phyloP scores from a whole-genome alignment of 2,797 vertebrate species.

The Enteromius unitaeniatus region DNA sequence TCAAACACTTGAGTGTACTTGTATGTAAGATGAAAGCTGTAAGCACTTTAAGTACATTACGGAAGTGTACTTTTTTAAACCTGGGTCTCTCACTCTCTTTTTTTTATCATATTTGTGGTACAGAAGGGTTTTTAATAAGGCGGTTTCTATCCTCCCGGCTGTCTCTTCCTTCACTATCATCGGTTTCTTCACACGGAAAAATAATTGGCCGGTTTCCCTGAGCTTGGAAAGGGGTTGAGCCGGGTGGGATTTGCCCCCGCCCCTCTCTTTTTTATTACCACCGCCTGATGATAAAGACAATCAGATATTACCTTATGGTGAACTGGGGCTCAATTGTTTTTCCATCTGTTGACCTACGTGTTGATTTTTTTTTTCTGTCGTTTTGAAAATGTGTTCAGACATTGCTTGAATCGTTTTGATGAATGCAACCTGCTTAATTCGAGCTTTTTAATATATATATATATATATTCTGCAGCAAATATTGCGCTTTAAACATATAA shows the following conservation, averaged over 20 bases:
- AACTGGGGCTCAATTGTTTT: constrained; percentile 55
- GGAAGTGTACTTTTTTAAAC: not conserved
- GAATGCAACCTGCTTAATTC: not conserved
- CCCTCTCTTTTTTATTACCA: constrained; percentile 56
- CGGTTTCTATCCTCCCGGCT: constrained; percentile 72
- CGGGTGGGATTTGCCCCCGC: constrained; percentile 61
- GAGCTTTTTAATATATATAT: not conserved
- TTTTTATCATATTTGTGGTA: constrained; percentile 25
- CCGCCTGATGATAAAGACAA: constrained; percentile 58
- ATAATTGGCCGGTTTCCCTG: constrained; percentile 75
- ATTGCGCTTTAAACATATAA: not conserved
- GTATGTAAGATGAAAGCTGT: not conserved
- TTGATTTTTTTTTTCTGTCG: constrained; percentile 1
- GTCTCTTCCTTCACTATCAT: constrained; percentile 79
- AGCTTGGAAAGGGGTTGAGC: constrained; percentile 63
- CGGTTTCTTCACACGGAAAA: constrained; percentile 77
- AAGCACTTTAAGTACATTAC: not conserved
- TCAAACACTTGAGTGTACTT: not conserved
- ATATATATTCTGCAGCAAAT: not conserved
- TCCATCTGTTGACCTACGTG: constrained; percentile 51
- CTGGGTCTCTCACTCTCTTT: not conserved
- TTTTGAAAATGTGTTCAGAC: constrained; percentile 1
- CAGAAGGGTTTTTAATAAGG: constrained; percentile 75
- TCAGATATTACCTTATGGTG: constrained; percentile 58
- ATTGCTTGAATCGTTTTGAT: not conserved